Conservation (phyloP, 2,797 vertebrate species). For the Coregonus sp. region DNA sequence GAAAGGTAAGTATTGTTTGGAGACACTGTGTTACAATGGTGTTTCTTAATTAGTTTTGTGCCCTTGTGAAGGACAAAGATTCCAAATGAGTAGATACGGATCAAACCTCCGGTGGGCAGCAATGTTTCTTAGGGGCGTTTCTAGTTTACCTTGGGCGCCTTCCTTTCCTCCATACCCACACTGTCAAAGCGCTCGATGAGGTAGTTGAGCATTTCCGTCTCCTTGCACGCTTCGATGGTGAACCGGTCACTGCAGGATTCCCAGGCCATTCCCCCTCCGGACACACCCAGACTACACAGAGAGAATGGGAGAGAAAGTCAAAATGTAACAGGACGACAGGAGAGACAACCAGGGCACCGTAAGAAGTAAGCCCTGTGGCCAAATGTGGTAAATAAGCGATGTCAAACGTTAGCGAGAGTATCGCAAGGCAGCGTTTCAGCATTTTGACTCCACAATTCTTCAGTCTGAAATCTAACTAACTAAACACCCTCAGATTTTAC, state of each 20-base stretch:
- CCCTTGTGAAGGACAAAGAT: background rate
- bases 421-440: slow-evolving; percentile 28
- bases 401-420: slow-evolving; percentile 43
- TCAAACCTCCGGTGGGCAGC: background rate
- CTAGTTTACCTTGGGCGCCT: slow-evolving; percentile 91
- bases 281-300: slow-evolving; percentile 83
- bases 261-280: slow-evolving; percentile 82
- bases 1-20: background rate
- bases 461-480: slow-evolving; percentile 9
- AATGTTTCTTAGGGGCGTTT: background rate
- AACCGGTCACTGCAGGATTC: slow-evolving; percentile 93
- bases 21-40: background rate
- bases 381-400: slow-evolving; percentile 48
- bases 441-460: slow-evolving; percentile 7
- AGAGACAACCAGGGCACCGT: background rate
- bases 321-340: slow-evolving; percentile 25
- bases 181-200: slow-evolving; percentile 99
- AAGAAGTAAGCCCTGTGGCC: background rate
- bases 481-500: background rate
- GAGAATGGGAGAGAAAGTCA: slow-evolving; percentile 15
- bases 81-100: background rate
- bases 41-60: background rate
- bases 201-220: slow-evolving; percentile 99
- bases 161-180: slow-evolving; percentile 98
- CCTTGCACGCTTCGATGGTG: slow-evolving; percentile 95